phyloP scores from a whole-genome alignment of 2,113 vertebrate genomes.

The Podarcis raffonei region DNA sequence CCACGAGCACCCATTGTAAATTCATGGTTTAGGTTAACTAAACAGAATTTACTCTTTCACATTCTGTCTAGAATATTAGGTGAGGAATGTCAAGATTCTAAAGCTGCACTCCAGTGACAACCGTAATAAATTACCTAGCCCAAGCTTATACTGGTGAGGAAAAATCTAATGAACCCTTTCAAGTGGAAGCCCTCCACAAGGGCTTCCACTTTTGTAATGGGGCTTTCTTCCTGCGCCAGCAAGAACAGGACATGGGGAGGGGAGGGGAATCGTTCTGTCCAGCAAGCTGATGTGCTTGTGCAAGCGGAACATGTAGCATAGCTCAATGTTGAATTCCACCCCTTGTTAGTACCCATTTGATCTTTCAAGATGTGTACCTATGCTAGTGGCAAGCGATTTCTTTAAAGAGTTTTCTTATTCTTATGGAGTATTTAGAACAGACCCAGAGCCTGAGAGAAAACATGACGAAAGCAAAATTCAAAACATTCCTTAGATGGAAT shows the following conservation, averaged over 20 bases:
- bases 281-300: too few relatives aligned
- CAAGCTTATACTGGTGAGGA: not conserved
- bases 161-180: too few relatives aligned
- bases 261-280: too few relatives aligned
- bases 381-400: not conserved
- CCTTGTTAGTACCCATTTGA: not conserved
- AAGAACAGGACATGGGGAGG: too few relatives aligned
- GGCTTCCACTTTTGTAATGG: too few relatives aligned
- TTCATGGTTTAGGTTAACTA: not conserved
- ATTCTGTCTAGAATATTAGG: not conserved
- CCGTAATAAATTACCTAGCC: not conserved
- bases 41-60: not conserved
- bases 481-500: not conserved
- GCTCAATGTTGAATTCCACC: too few relatives aligned
- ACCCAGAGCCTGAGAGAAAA: not conserved
- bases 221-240: too few relatives aligned
- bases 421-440: not conserved
- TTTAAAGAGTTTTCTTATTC: not conserved
- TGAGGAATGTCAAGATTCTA: not conserved
- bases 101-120: not conserved
- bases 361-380: not conserved
- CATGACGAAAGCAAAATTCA: constrained; percentile 6
- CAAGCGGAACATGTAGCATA: too few relatives aligned
- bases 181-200: too few relatives aligned
- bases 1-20: too few relatives aligned